Base-by-base conservation (phyloP, 2,888 invertebrate genomes). In the Unio pictorum region DNA sequence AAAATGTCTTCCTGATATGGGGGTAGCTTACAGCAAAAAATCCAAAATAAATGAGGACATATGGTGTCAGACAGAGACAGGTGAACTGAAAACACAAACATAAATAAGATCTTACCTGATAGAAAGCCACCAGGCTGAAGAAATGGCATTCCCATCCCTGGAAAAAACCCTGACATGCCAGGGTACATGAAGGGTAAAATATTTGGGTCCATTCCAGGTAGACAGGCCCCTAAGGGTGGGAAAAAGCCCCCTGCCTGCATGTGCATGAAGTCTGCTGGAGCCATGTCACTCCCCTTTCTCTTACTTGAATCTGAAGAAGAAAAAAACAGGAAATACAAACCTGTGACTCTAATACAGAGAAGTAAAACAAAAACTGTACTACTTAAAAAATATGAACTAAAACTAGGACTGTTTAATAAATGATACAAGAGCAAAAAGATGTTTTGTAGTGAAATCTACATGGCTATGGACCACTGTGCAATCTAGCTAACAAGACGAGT, bases 121-220 rank as follows among this genome's bases (percentile, higher is more conserved):
- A 88, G 81, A 66, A 86, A 78, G 61, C 85, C 45, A 45, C 45
- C 92, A 73, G 93, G 92, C 82, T 92, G 93, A 84, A 93, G 91
- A 86, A 92, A 92, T 83, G 88, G 86, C 74, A 87, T 81, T 17
- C 81, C 88, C 55, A 88, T 84, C 61, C 89, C 89, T n/a, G 89
- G 88, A 78, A 86, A 86, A 77, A 86, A 87, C 64, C 87, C 87
- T 23, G 90, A 88, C 73, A 90, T 84, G 64, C 89, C 88, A 20
- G 90, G 86, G 80, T 90, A 90, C 89, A 91, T 89, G 82, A 88
- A 89, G 64, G 90, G 88, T 75, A 90, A 79, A 79, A 90, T 84
- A 58, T 85, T 83, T 23, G 88, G 83, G 70, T 87, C 87, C 71
- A 86, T 76, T 61, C 85, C 83, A 5, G 86, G 86, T 69, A 84